Evolutionary conservation across 2,888 invertebrate species (phyloP), one percentile per base, ranked within the genome.

Genomic region (Agriopis leucophaearia): DNA sequence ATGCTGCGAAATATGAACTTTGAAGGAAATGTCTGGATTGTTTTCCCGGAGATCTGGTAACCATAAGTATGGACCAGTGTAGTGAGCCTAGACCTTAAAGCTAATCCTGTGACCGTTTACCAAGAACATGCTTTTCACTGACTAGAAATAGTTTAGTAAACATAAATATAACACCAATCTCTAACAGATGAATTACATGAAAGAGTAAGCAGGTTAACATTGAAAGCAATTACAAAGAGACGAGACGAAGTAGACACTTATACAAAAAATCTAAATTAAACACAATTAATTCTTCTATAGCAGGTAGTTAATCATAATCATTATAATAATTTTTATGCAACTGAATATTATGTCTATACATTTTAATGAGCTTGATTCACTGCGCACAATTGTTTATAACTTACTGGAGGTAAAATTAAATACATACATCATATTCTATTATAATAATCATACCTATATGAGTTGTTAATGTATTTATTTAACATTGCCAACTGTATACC

Each of bases 101-200:
- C 27, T 8, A 27, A 50, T 27, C 4, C 7, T 13, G 50, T 50
- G 27, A 50, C 18, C 4, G 52, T 55, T 50, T 48, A 44, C 54
- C 36, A 61, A 64, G 16, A 60, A 50, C 47, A 62, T 38, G 51
- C 54, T 59, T 55, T 62, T 15, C 51, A 62, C 67, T 61, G 70
- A 70, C 72, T 68, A 70, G 68, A 68, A 59, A 67, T 52, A 44
- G 36, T 67, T 64, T 45, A 66, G 27, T 38, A 57, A 58, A 61
- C 62, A 64, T 55, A 58, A 42, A 51, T 62, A 65, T 62, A 66
- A 60, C 54, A 63, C 38, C 60, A 63, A 60, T 45, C 13, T 57
- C 35, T 52, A 16, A 58, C 42, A 52, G 8, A 44, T 2, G 10
- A 47, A 15, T 47, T 12, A 63, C 54, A 54, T 40, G 8, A 42